These are phyloP conservation scores for Campopleginae sp. DNA, from an alignment of 2,888 invertebrate genomes.

Conservation along the genomic window DNA sequence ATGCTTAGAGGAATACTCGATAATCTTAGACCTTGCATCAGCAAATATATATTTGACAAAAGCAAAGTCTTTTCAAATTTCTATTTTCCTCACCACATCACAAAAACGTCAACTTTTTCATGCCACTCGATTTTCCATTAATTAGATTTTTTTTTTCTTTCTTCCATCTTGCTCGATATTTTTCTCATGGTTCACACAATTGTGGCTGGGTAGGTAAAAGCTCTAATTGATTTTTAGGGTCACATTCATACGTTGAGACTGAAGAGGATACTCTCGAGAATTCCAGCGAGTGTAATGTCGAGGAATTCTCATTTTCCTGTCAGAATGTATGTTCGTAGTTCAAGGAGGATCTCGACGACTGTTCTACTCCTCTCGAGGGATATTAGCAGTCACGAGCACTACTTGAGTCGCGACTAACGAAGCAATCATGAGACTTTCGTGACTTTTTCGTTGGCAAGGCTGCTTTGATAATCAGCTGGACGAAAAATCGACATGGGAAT, in stretches of 20 bases:
- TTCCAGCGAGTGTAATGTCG: background rate
- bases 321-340: conserved; percentile 12
- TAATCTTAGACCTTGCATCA: background rate
- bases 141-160: background rate
- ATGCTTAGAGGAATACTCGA: background rate
- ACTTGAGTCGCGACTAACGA: conserved; percentile 37
- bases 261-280: background rate
- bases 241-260: background rate
- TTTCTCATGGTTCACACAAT: background rate
- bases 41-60: background rate
- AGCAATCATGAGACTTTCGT: background rate
- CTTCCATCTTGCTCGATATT: background rate
- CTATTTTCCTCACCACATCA: background rate
- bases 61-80: background rate
- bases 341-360: conserved; percentile 7
- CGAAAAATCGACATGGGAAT: background rate
- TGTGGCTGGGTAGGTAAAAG: background rate
- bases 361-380: conserved; percentile 5
- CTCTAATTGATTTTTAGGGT: background rate
- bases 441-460: background rate
- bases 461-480: conserved; percentile 4
- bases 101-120: background rate
- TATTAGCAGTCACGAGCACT: conserved; percentile 42
- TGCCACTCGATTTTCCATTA: background rate
- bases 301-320: background rate